A percentile compares a stretch with the other conserved stretches of the same genome.
Conservation (phyloP, 35 echinoderm and acorn worm species). For the Holothuria glaberrima region DNA sequence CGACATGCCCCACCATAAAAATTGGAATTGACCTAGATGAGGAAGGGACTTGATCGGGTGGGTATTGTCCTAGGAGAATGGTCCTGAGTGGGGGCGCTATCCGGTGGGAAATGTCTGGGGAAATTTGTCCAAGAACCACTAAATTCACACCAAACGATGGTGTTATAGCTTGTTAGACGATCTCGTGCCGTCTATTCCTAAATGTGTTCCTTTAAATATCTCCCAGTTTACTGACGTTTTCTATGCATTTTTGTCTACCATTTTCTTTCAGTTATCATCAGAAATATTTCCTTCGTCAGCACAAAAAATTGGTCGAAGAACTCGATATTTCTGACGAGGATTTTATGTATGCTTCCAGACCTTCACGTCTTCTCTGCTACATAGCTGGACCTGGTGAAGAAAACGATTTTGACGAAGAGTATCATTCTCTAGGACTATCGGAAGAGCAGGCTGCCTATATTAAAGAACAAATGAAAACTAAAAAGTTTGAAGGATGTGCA, state of each 20-base stretch:
- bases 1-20: too few species aligned
- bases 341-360: slow-evolving; percentile 63
- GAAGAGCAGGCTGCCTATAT: slow-evolving; percentile 61
- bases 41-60: too few species aligned
- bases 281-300: slow-evolving; percentile 92
- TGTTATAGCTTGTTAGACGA: too few species aligned
- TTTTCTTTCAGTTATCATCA: slow-evolving; percentile 82
- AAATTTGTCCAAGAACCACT: too few species aligned
- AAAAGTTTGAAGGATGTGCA: slow-evolving; percentile 44
- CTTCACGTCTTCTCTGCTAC: slow-evolving; percentile 81
- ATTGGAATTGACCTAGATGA: too few species aligned
- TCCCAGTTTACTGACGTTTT: too few species aligned
- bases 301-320: slow-evolving; percentile 62
- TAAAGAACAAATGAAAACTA: slow-evolving; percentile 31
- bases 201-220: too few species aligned
- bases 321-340: slow-evolving; percentile 65
- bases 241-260: not conserved
- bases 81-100: too few species aligned
- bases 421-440: slow-evolving; percentile 45
- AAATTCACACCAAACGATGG: too few species aligned
- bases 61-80: too few species aligned
- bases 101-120: too few species aligned
- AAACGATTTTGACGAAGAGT: slow-evolving; percentile 69
- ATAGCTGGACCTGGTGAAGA: slow-evolving; percentile 66
- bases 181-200: too few species aligned